These are phyloP conservation scores for Charanyca ferruginea DNA, from an alignment of 2,888 invertebrate genomes.

Conservation along the genomic window DNA sequence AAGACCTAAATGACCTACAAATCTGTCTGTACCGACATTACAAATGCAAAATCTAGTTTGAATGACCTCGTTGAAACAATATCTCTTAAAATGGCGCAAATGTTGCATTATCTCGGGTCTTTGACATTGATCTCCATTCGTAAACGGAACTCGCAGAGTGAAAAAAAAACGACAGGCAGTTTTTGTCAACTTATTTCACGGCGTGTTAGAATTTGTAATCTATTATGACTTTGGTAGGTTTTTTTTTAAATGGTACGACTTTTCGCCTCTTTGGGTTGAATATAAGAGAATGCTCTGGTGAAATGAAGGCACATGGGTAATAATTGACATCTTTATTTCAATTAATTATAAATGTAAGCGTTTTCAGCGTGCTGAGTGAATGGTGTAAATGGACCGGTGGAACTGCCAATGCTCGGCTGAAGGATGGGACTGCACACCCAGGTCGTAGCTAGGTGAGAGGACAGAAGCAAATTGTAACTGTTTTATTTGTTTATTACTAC, in stretches of 20 bases:
- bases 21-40: neutral
- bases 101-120: slow-evolving; percentile 45
- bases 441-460: too few relatives aligned
- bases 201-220: slow-evolving; percentile 23
- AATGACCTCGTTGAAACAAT: slow-evolving; percentile 52
- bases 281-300: neutral
- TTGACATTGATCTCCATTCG: slow-evolving; percentile 62
- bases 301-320: neutral
- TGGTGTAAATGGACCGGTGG: too few relatives aligned
- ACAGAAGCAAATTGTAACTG: too few relatives aligned
- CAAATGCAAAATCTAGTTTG: slow-evolving; percentile 22
- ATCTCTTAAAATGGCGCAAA: slow-evolving; percentile 44
- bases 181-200: slow-evolving; percentile 55
- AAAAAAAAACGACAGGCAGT: slow-evolving; percentile 39
- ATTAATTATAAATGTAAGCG: too few relatives aligned
- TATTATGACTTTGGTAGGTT: slow-evolving; percentile 25
- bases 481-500: too few relatives aligned
- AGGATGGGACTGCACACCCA: too few relatives aligned
- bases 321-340: too few relatives aligned
- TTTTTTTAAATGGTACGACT: neutral
- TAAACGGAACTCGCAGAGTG: slow-evolving; percentile 32
- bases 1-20: slow-evolving; percentile 10
- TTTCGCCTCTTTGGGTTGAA: neutral
- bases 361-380: too few relatives aligned
- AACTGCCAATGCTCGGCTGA: too few relatives aligned